phyloP scores from a whole-genome alignment of 2,888 invertebrate genomes.

The Anticlea derivata region DNA sequence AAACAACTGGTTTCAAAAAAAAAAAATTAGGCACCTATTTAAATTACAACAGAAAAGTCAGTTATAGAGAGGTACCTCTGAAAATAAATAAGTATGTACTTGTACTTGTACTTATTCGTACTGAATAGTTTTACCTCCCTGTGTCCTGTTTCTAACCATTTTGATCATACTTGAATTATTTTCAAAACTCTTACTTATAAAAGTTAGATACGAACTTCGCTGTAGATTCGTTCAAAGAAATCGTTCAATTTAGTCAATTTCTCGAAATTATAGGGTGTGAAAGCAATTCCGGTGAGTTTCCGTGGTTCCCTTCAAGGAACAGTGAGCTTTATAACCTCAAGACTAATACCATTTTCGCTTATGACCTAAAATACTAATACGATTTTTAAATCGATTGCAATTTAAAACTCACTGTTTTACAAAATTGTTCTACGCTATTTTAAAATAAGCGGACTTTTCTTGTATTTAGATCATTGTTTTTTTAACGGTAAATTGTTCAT shows the following conservation, averaged over 20 bases:
- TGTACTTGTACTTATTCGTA: too few relatives aligned
- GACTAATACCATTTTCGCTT: conserved; percentile 1
- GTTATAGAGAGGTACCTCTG: too few relatives aligned
- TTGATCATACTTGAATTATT: background rate
- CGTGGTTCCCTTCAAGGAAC: conserved; percentile 35
- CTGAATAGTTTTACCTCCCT: too few relatives aligned
- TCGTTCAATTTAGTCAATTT: conserved; percentile 36
- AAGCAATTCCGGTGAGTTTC: conserved; percentile 46
- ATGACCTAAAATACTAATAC: conserved; percentile 13
- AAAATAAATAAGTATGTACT: too few relatives aligned
- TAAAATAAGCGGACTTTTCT: conserved; percentile 1
- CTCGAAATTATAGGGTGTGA: conserved; percentile 41
- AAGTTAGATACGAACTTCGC: conserved; percentile 11
- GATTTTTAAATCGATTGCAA: conserved; percentile 34
- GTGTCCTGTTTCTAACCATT: too few relatives aligned
- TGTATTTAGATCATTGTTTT: background rate
- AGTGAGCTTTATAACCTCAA: conserved; percentile 34
- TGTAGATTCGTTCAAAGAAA: conserved; percentile 37
- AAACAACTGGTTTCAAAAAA: too few relatives aligned
- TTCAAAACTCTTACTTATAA: background rate
- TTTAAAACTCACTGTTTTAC: conserved; percentile 30
- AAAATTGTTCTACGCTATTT: conserved; percentile 28
- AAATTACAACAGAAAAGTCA: too few relatives aligned
- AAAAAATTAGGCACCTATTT: too few relatives aligned
- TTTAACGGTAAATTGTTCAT: too few relatives aligned